phyloP scores from a whole-genome alignment of 2,888 invertebrate species.

The Cephonodes hylas region DNA sequence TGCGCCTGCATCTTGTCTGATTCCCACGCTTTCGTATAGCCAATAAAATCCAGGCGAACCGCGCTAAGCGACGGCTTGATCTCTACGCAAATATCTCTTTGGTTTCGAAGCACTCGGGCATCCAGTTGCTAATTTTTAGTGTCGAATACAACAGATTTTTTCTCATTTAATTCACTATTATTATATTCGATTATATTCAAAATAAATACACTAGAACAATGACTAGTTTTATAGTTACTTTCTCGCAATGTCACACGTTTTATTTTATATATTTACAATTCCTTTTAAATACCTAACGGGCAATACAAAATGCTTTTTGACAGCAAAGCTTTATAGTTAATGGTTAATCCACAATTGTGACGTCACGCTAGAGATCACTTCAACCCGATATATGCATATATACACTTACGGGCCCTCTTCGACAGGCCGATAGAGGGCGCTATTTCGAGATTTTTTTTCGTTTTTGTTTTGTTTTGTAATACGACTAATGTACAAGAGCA shows the following conservation, averaged over 20 bases:
- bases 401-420: constrained; percentile 61
- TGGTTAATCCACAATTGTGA: constrained; percentile 68
- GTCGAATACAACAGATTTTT: constrained; percentile 14
- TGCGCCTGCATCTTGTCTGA: constrained; percentile 68
- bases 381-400: constrained; percentile 77
- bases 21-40: constrained; percentile 4
- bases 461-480: constrained; percentile 52
- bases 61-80: constrained; percentile 21
- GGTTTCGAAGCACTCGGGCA: constrained; percentile 48
- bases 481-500: constrained; percentile 68
- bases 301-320: constrained; percentile 67
- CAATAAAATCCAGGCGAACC: constrained; percentile 19
- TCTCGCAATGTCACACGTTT: constrained; percentile 60
- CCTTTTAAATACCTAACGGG: constrained; percentile 51
- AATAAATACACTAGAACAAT: constrained; percentile 80
- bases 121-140: constrained; percentile 29
- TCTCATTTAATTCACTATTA: constrained; percentile 33
- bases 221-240: constrained; percentile 76
- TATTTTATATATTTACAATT: constrained; percentile 44
- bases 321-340: constrained; percentile 52
- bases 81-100: constrained; percentile 46
- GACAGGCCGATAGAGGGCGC: constrained; percentile 72
- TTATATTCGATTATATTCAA: constrained; percentile 46
- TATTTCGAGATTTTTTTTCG: constrained; percentile 60
- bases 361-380: constrained; percentile 78